Base-by-base conservation (phyloP, 2,888 invertebrate genomes). In the Philonicus albiceps region DNA sequence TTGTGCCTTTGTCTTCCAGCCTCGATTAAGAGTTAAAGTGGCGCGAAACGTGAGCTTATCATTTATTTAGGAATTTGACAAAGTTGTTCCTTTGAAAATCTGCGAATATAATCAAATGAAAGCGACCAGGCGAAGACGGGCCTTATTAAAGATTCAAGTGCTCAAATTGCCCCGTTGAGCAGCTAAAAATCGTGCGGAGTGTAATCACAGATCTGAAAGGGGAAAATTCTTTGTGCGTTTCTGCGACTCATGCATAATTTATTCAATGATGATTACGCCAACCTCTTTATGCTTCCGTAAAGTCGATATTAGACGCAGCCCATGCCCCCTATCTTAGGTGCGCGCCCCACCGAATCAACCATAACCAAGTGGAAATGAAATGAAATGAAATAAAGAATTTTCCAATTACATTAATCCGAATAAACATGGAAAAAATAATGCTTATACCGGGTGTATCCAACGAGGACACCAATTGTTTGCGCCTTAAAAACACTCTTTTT, bases 191-290 rank as follows among this genome's bases (percentile, higher is more conserved):
- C 86, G 31, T 86, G 53, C 85, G 43, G 76, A 86, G 76, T 76
- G 76, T 86, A 86, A 86, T 86, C 86, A 86, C 76, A 76, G 86
- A 86, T 76, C 53, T 55, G 85, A 85, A 85, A 85, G 85, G 85
- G 85, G 85, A 76, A 85, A 85, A 55, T 85, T 85, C 75, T 85
- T 85, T 85, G 85, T 64, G 76, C 55, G 76, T 86, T 86, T 86
- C 86, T 86, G 37, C 76, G 55, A 86, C 55, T 86, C 86, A 86
- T 91, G 90, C 91, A 91, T 92, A 91, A 91, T 91, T 91, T 91
- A 92, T 91, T 91, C 91, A 90, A 91, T 92, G 91, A 91, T 91
- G 91, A 91, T 92, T 91, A 91, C 88, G 88, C 87, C 90, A 87
- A 88, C 88, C 87, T 87, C 87, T 76, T 86, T 86, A 86, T 86